A percentile compares a stretch with the other conserved stretches of the same genome.
Conservation (phyloP, 2,113 vertebrate species). For the Heterotis niloticus region DNA sequence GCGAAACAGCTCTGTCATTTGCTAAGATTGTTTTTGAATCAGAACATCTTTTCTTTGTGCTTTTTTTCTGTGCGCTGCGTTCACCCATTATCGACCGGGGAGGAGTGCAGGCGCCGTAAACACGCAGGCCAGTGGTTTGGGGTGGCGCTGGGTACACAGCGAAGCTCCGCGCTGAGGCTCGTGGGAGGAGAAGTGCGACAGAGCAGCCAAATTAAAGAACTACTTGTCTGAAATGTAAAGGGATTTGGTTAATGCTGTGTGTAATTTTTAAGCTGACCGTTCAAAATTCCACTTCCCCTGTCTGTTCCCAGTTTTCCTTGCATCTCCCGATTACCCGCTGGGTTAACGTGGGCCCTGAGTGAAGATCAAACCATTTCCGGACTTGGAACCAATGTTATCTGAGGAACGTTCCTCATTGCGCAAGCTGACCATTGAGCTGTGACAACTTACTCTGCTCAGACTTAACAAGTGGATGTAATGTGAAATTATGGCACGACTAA, state of each 20-base stretch:
- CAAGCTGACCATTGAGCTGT: too few relatives aligned
- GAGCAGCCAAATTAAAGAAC: not conserved
- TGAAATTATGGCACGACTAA: not conserved
- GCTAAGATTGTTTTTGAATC: conserved; percentile 62
- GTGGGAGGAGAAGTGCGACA: not conserved
- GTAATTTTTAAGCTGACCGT: not conserved
- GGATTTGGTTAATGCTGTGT: not conserved
- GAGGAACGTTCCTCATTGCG: too few relatives aligned
- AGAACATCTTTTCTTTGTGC: conserved; percentile 47
- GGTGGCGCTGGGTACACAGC: conserved; percentile 3
- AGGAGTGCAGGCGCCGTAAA: conserved; percentile 41
- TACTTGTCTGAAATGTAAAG: not conserved
- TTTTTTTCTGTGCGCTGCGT: conserved; percentile 30
- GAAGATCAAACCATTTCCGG: too few relatives aligned
- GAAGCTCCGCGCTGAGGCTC: not conserved
- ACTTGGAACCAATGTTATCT: too few relatives aligned
- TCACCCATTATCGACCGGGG: conserved; percentile 46
- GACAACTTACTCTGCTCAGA: not conserved
- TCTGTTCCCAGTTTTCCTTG: too few relatives aligned
- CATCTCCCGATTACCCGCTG: too few relatives aligned
- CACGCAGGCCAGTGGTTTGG: conserved; percentile 3
- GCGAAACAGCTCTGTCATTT: conserved; percentile 69
- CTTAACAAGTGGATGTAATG: not conserved
- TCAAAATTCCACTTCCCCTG: too few relatives aligned
- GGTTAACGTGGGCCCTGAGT: too few relatives aligned